Conservation (phyloP, 37 sponge, comb jelly and placozoan species). For the Axinella damicornis region DNA sequence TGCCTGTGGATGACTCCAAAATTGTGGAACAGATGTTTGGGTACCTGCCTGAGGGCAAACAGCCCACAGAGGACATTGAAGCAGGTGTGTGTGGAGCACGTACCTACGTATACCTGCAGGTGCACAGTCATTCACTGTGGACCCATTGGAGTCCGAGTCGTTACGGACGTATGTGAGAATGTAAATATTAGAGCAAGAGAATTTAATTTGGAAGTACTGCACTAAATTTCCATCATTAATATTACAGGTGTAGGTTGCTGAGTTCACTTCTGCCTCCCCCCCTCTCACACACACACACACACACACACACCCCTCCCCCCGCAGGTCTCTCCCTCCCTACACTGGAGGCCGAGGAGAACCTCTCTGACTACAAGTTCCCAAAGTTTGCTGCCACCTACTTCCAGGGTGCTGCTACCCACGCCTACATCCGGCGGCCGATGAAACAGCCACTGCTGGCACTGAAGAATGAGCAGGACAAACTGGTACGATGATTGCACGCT, state of each 20-base stretch:
- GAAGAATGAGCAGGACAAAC: slow-evolving; percentile 77
- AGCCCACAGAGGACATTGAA: slow-evolving; percentile 19
- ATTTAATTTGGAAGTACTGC: no score
- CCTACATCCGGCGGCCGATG: slow-evolving; percentile 75
- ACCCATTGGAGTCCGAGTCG: no score
- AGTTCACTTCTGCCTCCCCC: no score
- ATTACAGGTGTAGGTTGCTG: no score
- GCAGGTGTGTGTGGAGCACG: background rate
- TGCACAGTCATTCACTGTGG: background rate
- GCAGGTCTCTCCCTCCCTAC: background rate
- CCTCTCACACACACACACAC: background rate
- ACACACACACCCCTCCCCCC: background rate
- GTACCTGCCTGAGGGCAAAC: slow-evolving; percentile 63
- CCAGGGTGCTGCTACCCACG: slow-evolving; percentile 86
- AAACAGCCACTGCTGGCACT: slow-evolving; percentile 86
- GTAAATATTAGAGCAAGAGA: no score
- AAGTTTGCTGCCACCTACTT: slow-evolving; percentile 96
- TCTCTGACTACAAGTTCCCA: slow-evolving; percentile 85
- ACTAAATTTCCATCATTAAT: no score
- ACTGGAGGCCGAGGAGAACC: slow-evolving; percentile 55
- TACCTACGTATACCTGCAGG: background rate
- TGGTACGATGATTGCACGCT: slow-evolving; percentile 42
- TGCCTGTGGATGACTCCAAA: slow-evolving; percentile 86
- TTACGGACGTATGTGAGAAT: no score
- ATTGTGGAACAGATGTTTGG: slow-evolving; percentile 90